Evolutionary conservation across 2,888 invertebrate genomes (phyloP).

Genomic region (Synanthedon formicaeformis): DNA sequence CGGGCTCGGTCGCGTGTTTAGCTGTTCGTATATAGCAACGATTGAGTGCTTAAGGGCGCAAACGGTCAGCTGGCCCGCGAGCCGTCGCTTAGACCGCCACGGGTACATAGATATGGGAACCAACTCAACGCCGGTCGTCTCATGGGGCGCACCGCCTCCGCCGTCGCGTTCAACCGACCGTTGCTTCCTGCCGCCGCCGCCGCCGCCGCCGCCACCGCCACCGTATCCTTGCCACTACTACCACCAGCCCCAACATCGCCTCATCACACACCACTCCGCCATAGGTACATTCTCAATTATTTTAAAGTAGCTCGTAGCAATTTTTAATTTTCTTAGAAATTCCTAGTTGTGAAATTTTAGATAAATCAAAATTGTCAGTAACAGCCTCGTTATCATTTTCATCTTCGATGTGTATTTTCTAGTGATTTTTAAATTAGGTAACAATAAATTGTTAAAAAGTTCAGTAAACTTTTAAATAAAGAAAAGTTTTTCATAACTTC

Average conservation of each 20-base stretch:
- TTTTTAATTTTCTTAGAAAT: background rate
- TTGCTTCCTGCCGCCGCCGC: constrained; percentile 19
- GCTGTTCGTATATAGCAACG: constrained; percentile 15
- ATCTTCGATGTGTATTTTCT: too few species aligned
- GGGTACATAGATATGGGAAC: constrained; percentile 70
- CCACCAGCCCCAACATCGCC: constrained; percentile 1
- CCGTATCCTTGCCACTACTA: background rate
- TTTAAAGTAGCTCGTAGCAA: too few species aligned
- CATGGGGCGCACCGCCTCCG: constrained; percentile 8
- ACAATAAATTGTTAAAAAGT: too few species aligned
- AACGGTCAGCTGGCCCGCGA: constrained; percentile 27
- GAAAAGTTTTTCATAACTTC: too few species aligned
- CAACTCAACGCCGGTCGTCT: constrained; percentile 6
- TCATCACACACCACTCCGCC: background rate
- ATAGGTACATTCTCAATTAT: background rate
- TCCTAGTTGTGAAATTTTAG: background rate
- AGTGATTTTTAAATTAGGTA: too few species aligned
- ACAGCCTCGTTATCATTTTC: too few species aligned
- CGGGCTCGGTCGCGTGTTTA: constrained; percentile 49
- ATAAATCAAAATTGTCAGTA: too few species aligned
- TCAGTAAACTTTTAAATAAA: too few species aligned
- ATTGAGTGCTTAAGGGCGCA: constrained; percentile 36
- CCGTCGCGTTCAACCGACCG: constrained; percentile 19
- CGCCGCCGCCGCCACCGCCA: constrained; percentile 7
- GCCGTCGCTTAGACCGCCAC: constrained; percentile 55